A percentile compares a stretch with the other conserved stretches of the same genome.
phyloP scores from a whole-genome alignment of 2,888 invertebrate species.

The Heliconius aoede region DNA sequence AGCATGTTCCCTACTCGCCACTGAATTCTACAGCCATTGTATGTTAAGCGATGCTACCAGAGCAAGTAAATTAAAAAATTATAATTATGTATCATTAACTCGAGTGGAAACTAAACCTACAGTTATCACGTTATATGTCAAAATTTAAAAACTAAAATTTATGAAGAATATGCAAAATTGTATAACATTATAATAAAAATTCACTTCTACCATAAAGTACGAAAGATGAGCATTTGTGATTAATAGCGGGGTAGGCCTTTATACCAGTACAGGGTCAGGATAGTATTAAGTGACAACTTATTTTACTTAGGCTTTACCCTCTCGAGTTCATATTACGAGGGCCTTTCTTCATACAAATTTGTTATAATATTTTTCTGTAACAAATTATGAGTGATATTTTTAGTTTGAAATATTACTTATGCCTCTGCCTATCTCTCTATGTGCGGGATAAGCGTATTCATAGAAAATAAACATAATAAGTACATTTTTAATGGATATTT shows the following conservation, averaged over 20 bases:
- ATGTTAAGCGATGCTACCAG: background rate
- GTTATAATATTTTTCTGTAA: background rate
- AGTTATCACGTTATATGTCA: background rate
- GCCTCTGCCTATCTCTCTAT: too few relatives aligned
- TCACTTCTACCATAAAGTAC: slow-evolving; percentile 10
- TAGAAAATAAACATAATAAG: too few relatives aligned
- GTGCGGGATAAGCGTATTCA: too few relatives aligned
- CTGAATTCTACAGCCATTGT: background rate
- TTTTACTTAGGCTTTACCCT: slow-evolving; percentile 30
- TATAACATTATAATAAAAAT: slow-evolving; percentile 11
- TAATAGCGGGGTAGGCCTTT: slow-evolving; percentile 27
- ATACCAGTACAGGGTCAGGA: slow-evolving; percentile 17
- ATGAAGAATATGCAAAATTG: too few relatives aligned
- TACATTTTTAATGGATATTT: background rate
- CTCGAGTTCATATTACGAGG: slow-evolving; percentile 25
- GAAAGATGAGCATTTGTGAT: slow-evolving; percentile 28
- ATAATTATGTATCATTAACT: background rate
- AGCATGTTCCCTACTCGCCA: too few relatives aligned
- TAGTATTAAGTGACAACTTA: slow-evolving; percentile 33
- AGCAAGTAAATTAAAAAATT: too few relatives aligned
- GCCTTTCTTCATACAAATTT: slow-evolving; percentile 20
- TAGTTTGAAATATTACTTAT: background rate
- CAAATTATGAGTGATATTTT: background rate
- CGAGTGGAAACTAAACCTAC: background rate
- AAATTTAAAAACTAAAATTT: too few relatives aligned